A percentile compares a stretch with the other conserved stretches of the same genome.
These are phyloP conservation scores for Drosophila pectinifera DNA, from an alignment of 1,140 invertebrate genomes.

Conservation along the genomic window DNA sequence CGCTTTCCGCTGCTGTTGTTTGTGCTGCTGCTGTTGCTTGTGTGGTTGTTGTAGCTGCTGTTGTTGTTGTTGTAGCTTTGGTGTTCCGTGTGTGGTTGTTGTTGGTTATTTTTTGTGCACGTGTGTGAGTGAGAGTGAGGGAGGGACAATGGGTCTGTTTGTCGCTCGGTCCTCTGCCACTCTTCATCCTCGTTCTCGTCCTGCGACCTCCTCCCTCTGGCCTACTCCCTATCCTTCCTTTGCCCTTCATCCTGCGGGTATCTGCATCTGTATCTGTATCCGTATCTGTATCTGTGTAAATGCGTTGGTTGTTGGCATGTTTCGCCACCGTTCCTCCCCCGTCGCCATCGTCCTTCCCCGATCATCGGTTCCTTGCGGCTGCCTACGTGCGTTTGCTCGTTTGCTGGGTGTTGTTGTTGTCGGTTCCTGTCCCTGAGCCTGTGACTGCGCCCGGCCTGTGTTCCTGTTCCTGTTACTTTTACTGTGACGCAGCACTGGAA, in stretches of 20 bases:
- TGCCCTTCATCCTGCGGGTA: slow-evolving; percentile 31
- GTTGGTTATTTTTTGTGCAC: slow-evolving; percentile 33
- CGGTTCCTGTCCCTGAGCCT: slow-evolving; percentile 19
- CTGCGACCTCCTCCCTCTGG: slow-evolving; percentile 6
- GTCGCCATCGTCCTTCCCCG: neutral
- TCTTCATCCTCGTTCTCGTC: slow-evolving; percentile 17
- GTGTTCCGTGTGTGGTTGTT: slow-evolving; percentile 11
- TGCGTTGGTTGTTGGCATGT: slow-evolving; percentile 66
- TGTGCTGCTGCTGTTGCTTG: slow-evolving; percentile 23
- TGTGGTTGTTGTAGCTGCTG: slow-evolving; percentile 13
- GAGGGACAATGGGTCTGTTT: slow-evolving; percentile 54
- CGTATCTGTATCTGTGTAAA: slow-evolving; percentile 75
- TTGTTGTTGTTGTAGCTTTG: slow-evolving; percentile 15
- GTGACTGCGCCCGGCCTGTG: slow-evolving; percentile 39
- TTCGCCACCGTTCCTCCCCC: slow-evolving; percentile 37
- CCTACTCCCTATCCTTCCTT: slow-evolving; percentile 10
- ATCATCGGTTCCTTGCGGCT: slow-evolving; percentile 12
- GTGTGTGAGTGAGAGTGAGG: slow-evolving; percentile 54
- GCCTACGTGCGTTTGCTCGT: slow-evolving; percentile 47
- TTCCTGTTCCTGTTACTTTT: slow-evolving; percentile 69
- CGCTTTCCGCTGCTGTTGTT: slow-evolving; percentile 24
- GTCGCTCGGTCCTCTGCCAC: slow-evolving; percentile 44
- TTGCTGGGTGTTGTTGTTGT: slow-evolving; percentile 53
- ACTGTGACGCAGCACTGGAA: slow-evolving; percentile 37
- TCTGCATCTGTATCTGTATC: slow-evolving; percentile 77